Evolutionary conservation across 2,113 vertebrate species (phyloP).

Genomic region (Aix galericulata): DNA sequence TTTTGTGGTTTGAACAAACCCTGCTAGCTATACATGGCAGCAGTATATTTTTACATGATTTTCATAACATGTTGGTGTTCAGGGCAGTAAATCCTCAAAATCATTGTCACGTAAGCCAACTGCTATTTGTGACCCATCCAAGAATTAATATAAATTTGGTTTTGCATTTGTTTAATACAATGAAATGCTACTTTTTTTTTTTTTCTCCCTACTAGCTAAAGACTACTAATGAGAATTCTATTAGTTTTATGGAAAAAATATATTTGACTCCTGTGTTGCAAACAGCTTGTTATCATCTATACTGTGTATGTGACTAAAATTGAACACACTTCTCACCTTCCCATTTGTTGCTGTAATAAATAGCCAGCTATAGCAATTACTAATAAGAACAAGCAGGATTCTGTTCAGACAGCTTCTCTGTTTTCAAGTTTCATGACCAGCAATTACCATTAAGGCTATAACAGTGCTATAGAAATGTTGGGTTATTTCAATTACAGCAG

Average conservation of each 20-base stretch:
- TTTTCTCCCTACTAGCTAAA: not conserved
- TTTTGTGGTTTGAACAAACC: not conserved
- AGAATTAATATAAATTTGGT: not conserved
- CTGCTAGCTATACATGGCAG: not conserved
- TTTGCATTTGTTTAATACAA: not conserved
- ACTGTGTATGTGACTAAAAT: slow-evolving; percentile 5
- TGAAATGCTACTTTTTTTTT: not conserved
- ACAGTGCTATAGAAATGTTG: slow-evolving; percentile 34
- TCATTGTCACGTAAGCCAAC: not conserved
- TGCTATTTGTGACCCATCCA: not conserved
- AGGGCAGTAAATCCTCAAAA: not conserved
- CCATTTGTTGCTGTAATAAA: slow-evolving; percentile 44
- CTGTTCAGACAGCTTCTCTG: slow-evolving; percentile 22
- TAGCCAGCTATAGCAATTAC: slow-evolving; percentile 38
- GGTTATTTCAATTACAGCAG: slow-evolving; percentile 51
- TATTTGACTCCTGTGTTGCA: not conserved
- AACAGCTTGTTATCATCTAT: slow-evolving; percentile 20
- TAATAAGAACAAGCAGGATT: slow-evolving; percentile 39
- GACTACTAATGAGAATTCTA: not conserved
- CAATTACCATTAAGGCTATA: slow-evolving; percentile 53
- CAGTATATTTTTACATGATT: not conserved
- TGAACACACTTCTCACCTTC: not conserved
- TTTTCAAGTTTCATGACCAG: slow-evolving; percentile 44
- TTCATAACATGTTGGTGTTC: not conserved
- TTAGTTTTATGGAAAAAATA: not conserved